These are phyloP conservation scores for Parascotia fuliginaria DNA, from an alignment of 2,888 invertebrate species.

Conservation along the genomic window DNA sequence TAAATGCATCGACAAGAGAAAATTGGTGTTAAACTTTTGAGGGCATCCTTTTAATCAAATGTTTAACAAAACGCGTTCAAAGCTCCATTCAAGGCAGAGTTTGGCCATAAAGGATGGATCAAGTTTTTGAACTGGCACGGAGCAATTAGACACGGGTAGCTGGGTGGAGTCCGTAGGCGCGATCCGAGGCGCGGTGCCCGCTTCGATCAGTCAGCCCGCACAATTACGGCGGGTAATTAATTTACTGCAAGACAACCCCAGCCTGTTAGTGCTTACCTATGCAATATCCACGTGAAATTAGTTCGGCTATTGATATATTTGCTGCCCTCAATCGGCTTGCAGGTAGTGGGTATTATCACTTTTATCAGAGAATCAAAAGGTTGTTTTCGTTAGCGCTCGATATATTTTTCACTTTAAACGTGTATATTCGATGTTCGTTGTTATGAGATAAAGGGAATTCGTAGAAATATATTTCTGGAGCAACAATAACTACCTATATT, in stretches of 20 bases:
- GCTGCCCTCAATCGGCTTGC: constrained; percentile 42
- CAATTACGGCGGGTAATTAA: constrained; percentile 65
- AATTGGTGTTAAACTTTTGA: constrained; percentile 29
- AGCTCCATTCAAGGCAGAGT: constrained; percentile 40
- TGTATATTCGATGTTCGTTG: constrained; percentile 9
- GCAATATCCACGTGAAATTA: constrained; percentile 8
- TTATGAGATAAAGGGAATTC: not conserved
- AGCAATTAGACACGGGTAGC: constrained; percentile 62
- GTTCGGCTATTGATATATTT: constrained; percentile 37
- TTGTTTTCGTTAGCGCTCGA: constrained; percentile 14
- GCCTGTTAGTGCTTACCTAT: constrained; percentile 9
- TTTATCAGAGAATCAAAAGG: too few relatives aligned
- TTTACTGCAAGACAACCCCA: constrained; percentile 53
- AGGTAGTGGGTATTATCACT: constrained; percentile 32
- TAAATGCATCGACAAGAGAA: constrained; percentile 15
- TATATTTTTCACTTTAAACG: constrained; percentile 22
- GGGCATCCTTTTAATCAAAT: constrained; percentile 36
- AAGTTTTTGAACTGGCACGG: constrained; percentile 63
- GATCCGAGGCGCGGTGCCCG: constrained; percentile 53
- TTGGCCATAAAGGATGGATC: constrained; percentile 55
- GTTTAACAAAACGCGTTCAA: constrained; percentile 45
- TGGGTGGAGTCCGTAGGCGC: constrained; percentile 58
- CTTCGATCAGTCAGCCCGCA: constrained; percentile 66
- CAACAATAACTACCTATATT: too few relatives aligned
- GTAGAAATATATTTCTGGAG: too few relatives aligned